These are phyloP conservation scores for Drosophila orena DNA, from an alignment of 1,140 invertebrate genomes.

Conservation along the genomic window DNA sequence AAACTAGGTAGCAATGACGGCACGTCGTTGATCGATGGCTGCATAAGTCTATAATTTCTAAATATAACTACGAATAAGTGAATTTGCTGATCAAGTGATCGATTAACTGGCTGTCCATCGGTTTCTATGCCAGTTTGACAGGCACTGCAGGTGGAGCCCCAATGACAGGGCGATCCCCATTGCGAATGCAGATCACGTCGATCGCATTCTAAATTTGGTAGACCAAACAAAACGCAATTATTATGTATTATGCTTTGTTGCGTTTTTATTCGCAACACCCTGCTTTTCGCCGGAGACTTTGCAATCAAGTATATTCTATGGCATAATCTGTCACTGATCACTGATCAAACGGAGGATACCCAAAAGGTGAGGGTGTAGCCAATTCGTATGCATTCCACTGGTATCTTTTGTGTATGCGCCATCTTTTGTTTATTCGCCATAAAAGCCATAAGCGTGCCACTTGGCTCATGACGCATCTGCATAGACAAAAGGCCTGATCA, in stretches of 20 bases:
- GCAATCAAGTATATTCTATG: neutral
- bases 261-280: conserved; percentile 46
- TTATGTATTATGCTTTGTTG: conserved; percentile 69
- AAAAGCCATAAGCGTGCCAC: conserved; percentile 71
- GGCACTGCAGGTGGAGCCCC: conserved; percentile 37
- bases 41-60: conserved; percentile 49
- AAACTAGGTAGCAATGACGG: conserved; percentile 30
- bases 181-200: conserved; percentile 59
- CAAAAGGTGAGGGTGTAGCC: conserved; percentile 33
- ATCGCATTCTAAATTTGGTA: conserved; percentile 70
- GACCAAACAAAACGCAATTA: conserved; percentile 70
- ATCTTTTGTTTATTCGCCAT: conserved; percentile 51
- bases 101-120: conserved; percentile 48
- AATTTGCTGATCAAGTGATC: conserved; percentile 40
- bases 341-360: neutral
- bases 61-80: conserved; percentile 40
- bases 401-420: conserved; percentile 22
- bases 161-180: conserved; percentile 32
- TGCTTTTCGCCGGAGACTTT: conserved; percentile 3
- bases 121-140: conserved; percentile 55
- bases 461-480: conserved; percentile 50
- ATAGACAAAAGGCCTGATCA: conserved; percentile 43
- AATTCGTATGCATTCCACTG: conserved; percentile 18
- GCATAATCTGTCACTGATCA: conserved; percentile 6
- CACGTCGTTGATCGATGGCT: conserved; percentile 44